phyloP scores from a whole-genome alignment of 2,888 invertebrate genomes.

The Yponomeuta evonymella region DNA sequence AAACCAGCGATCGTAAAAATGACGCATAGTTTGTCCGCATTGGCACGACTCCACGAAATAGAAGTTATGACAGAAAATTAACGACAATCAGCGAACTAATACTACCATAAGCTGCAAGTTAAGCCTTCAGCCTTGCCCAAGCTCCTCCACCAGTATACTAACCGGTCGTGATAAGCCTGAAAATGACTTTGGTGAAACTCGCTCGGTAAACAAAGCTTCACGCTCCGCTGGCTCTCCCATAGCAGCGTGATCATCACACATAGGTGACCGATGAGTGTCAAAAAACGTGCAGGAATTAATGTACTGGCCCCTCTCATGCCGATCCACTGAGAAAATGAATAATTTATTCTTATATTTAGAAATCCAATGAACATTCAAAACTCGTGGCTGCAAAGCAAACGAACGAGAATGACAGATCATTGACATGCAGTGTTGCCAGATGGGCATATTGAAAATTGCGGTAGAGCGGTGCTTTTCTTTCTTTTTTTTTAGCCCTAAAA shows the following conservation, averaged over 20 bases:
- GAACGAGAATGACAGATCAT: neutral
- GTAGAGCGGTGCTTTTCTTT: too few relatives aligned
- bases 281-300: conserved; percentile 81
- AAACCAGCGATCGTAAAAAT: neutral
- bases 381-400: neutral
- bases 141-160: conserved; percentile 34
- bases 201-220: conserved; percentile 71
- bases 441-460: too few relatives aligned
- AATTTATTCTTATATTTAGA: neutral
- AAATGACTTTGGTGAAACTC: conserved; percentile 61
- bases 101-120: neutral
- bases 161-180: conserved; percentile 77
- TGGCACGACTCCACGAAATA: neutral
- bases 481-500: too few relatives aligned
- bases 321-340: conserved; percentile 23
- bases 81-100: neutral
- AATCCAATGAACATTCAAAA: neutral
- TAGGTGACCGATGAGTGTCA: conserved; percentile 82
- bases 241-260: conserved; percentile 80
- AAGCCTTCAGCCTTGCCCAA: neutral
- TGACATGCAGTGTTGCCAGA: too few relatives aligned
- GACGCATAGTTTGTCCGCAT: neutral
- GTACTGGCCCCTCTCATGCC: conserved; percentile 66
- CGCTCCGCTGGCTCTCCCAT: conserved; percentile 78
- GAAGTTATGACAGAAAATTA: neutral